Evolutionary conservation across 2,888 invertebrate genomes (phyloP).

Genomic region (Eudasyphora cyanicolor): DNA sequence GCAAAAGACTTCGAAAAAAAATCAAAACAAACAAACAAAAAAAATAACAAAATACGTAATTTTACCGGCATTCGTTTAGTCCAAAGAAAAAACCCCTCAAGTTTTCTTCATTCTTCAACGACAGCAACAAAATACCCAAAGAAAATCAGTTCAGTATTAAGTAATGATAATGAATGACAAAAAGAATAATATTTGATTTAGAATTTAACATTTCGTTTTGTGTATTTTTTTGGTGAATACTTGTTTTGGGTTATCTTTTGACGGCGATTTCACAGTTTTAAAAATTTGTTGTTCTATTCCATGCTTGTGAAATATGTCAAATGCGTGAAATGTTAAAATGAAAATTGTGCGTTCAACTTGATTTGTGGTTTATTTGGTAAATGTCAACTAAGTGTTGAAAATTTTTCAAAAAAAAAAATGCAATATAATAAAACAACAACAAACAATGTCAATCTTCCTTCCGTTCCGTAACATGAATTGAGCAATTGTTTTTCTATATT

Average conservation of each 20-base stretch:
- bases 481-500: too few species aligned
- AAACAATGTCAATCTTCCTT: too few species aligned
- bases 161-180: not conserved
- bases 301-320: not conserved
- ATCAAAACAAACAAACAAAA: too few species aligned
- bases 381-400: not conserved
- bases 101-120: not conserved
- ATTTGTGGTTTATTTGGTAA: not conserved
- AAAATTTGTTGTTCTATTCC: not conserved
- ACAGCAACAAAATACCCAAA: not conserved
- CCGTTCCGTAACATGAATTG: too few species aligned
- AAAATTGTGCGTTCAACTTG: too few species aligned
- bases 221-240: not conserved
- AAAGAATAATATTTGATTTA: slow-evolving; percentile 1
- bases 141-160: slow-evolving; percentile 13
- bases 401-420: too few species aligned
- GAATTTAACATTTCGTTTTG: not conserved
- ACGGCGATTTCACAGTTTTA: not conserved
- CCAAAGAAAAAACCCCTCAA: not conserved
- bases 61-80: not conserved
- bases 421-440: too few species aligned
- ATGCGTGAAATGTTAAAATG: not conserved
- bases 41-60: not conserved
- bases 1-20: not conserved
- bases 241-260: not conserved